Percentiles rank a stretch among this genome's conserved stretches.
Evolutionary conservation across 2,888 invertebrate genomes (phyloP).

Genomic region (Chloroclystis v-ata): DNA sequence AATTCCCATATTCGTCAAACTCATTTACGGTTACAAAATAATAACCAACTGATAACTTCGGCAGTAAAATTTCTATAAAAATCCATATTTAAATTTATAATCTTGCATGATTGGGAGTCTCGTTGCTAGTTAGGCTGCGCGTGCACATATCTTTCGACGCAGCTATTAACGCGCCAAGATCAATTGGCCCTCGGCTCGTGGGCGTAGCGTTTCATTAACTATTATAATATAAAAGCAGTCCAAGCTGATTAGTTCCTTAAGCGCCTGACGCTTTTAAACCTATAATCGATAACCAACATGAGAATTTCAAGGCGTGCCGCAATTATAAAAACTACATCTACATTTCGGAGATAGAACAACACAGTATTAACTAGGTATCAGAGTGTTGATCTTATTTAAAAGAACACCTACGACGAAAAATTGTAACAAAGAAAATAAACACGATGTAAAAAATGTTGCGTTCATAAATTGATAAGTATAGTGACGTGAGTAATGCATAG

Average conservation of each 20-base stretch:
- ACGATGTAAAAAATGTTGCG: slow-evolving; percentile 52
- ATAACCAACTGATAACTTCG: slow-evolving; percentile 40
- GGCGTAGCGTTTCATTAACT: slow-evolving; percentile 73
- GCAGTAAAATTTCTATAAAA: slow-evolving; percentile 49
- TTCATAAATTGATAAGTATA: slow-evolving; percentile 64
- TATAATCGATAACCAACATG: slow-evolving; percentile 47
- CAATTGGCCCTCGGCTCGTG: slow-evolving; percentile 64
- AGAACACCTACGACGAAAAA: slow-evolving; percentile 44
- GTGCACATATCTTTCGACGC: slow-evolving; percentile 61
- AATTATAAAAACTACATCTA: slow-evolving; percentile 25
- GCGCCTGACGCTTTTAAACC: slow-evolving; percentile 46
- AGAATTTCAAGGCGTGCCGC: slow-evolving; percentile 37
- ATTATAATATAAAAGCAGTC: slow-evolving; percentile 70
- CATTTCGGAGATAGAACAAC: slow-evolving; percentile 24
- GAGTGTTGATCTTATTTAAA: slow-evolving; percentile 26
- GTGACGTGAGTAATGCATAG: slow-evolving; percentile 70
- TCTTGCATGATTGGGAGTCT: slow-evolving; percentile 47
- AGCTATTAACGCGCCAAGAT: slow-evolving; percentile 66
- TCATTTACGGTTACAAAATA: slow-evolving; percentile 34
- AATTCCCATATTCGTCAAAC: slow-evolving; percentile 26
- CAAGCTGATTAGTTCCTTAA: slow-evolving; percentile 66
- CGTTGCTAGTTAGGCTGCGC: slow-evolving; percentile 51
- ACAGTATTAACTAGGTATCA: slow-evolving; percentile 8
- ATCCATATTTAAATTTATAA: slow-evolving; percentile 53
- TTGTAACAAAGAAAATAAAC: slow-evolving; percentile 56